phyloP scores from a whole-genome alignment of 1,140 invertebrate species.

The Pseudomyrmex dendroicus region DNA sequence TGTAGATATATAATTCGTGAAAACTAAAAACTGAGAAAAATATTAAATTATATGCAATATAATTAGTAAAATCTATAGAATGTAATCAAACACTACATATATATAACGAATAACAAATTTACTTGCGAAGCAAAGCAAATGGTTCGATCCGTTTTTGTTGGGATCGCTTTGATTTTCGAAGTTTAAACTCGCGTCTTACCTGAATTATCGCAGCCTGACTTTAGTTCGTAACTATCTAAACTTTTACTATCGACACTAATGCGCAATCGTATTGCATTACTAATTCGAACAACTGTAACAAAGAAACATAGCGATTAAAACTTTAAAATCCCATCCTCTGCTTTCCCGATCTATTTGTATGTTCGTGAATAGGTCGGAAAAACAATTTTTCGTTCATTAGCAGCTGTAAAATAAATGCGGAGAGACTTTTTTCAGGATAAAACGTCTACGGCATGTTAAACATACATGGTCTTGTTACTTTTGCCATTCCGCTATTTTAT shows the following conservation, averaged over 20 bases:
- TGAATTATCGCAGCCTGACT: constrained; percentile 9
- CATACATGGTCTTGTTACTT: not conserved
- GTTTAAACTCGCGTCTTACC: not conserved
- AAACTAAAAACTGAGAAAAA: too few relatives aligned
- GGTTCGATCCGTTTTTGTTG: not conserved
- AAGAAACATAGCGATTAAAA: too few relatives aligned
- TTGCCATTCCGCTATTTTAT: constrained; percentile 19
- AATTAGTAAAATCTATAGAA: too few relatives aligned
- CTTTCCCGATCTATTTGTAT: not conserved
- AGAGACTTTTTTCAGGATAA: not conserved
- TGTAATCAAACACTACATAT: too few relatives aligned
- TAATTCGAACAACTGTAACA: not conserved
- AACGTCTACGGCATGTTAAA: constrained; percentile 14
- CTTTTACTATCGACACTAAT: constrained; percentile 9
- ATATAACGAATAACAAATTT: too few relatives aligned
- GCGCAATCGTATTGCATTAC: not conserved
- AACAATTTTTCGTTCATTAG: constrained; percentile 6
- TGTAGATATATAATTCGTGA: too few relatives aligned
- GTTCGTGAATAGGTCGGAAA: not conserved
- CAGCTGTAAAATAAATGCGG: constrained; percentile 18
- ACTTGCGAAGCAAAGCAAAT: not conserved
- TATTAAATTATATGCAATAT: too few relatives aligned
- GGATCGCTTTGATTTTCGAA: not conserved
- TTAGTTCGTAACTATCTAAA: not conserved
- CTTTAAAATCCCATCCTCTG: too few relatives aligned